phyloP scores from a whole-genome alignment of 2,113 vertebrate species.

The Greenwoodochromis staneri region DNA sequence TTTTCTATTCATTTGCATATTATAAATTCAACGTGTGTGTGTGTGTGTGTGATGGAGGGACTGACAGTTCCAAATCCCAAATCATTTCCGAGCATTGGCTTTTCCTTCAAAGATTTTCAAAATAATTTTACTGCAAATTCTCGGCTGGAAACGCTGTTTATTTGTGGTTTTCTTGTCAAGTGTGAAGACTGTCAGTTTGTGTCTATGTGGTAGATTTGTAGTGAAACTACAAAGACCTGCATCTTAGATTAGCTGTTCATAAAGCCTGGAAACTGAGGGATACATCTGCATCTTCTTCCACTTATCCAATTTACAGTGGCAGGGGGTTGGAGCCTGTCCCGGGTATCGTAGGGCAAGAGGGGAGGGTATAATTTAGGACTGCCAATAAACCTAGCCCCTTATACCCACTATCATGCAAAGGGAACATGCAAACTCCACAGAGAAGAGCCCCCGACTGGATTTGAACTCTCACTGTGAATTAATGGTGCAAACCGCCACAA shows the following conservation, averaged over 20 bases:
- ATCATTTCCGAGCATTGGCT: neutral
- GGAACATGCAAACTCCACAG: neutral
- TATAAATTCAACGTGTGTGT: accelerated
- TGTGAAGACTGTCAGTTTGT: neutral
- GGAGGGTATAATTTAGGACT: neutral
- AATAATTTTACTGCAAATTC: neutral
- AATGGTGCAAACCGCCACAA: neutral
- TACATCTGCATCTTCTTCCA: neutral
- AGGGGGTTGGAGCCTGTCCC: neutral
- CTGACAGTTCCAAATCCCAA: neutral
- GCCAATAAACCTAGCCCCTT: neutral
- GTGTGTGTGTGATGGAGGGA: neutral
- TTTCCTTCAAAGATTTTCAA: neutral
- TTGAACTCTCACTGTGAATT: neutral
- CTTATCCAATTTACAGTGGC: neutral
- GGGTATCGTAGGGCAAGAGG: neutral
- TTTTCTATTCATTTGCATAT: neutral
- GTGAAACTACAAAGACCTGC: neutral
- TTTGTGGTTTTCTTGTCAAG: neutral
- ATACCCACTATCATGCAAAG: neutral
- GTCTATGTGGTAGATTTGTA: neutral
- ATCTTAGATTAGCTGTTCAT: neutral
- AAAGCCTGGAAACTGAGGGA: neutral
- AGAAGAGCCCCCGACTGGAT: neutral
- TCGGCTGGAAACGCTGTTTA: accelerated